Evolutionary conservation across 2,888 invertebrate species (phyloP).

Genomic region (Eristalis intricaria): DNA sequence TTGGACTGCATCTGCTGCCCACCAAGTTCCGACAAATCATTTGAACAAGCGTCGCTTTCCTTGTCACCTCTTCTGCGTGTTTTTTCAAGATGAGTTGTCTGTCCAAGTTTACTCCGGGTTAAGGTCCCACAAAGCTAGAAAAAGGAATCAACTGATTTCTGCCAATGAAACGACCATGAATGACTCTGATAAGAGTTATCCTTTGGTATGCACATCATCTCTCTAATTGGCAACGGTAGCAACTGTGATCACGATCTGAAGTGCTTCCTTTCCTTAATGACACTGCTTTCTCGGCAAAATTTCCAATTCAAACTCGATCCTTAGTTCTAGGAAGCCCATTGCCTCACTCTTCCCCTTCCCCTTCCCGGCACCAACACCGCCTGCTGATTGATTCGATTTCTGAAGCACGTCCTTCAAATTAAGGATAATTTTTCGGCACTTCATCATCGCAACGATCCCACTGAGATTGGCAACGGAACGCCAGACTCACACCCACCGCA

Average conservation of each 20-base stretch:
- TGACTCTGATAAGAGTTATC: background rate
- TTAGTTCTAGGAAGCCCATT: background rate
- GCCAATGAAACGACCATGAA: too few species aligned
- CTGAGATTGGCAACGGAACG: constrained; percentile 19
- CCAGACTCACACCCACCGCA: constrained; percentile 16
- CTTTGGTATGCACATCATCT: background rate
- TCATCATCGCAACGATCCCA: constrained; percentile 22
- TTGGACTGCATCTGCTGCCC: too few species aligned
- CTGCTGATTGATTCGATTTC: constrained; percentile 31
- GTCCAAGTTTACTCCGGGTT: too few species aligned
- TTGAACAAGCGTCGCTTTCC: too few species aligned
- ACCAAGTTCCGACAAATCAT: too few species aligned
- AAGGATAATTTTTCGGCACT: constrained; percentile 34
- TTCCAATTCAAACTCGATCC: background rate
- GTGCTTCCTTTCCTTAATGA: background rate
- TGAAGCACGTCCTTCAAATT: constrained; percentile 50
- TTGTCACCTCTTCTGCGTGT: too few species aligned
- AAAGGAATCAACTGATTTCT: too few species aligned
- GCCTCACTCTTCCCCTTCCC: too few species aligned
- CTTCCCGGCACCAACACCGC: background rate
- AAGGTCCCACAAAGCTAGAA: too few species aligned
- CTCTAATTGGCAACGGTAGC: background rate
- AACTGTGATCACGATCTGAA: background rate
- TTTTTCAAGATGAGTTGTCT: too few species aligned
- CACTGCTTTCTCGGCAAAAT: background rate